phyloP scores from a whole-genome alignment of 2,113 vertebrate species.

The Perognathus longimembris region DNA sequence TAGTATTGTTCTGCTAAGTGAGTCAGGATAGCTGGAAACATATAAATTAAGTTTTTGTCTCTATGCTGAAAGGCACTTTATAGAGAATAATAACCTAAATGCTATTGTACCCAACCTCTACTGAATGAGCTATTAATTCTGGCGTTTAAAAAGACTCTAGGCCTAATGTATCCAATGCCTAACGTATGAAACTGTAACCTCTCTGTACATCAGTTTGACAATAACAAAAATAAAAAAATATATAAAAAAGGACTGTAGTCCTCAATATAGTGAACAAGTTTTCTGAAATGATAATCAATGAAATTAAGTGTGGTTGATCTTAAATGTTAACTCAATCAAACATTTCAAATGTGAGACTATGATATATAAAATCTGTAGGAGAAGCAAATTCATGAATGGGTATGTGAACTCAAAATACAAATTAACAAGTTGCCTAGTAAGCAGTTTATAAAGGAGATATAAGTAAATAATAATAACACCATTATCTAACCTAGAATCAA shows the following conservation, averaged over 20 bases:
- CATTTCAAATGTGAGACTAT: background rate
- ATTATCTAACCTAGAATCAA: background rate
- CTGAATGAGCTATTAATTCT: slow-evolving; percentile 28
- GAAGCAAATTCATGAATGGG: background rate
- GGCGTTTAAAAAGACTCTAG: slow-evolving; percentile 30
- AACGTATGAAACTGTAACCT: too few relatives aligned
- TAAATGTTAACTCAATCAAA: background rate
- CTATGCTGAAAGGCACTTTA: slow-evolving; percentile 22
- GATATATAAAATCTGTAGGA: background rate
- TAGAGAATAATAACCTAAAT: slow-evolving; percentile 55
- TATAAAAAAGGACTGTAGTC: too few relatives aligned
- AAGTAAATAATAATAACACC: slow-evolving; percentile 44
- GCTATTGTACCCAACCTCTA: background rate
- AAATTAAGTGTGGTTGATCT: background rate
- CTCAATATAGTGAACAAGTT: background rate
- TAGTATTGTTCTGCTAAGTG: slow-evolving; percentile 48
- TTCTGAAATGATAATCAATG: slow-evolving; percentile 4
- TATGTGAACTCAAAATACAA: slow-evolving; percentile 23
- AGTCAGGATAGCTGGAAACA: slow-evolving; percentile 44
- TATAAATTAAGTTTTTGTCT: slow-evolving; percentile 65
- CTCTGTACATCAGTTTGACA: too few relatives aligned
- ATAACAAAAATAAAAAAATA: too few relatives aligned
- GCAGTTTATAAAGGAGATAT: background rate
- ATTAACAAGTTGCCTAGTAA: slow-evolving; percentile 38
- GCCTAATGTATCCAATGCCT: too few relatives aligned